Evolutionary conservation across 2,797 vertebrate species (phyloP), one percentile per base, ranked within the genome.

Genomic region (Heliangelus exortis): DNA sequence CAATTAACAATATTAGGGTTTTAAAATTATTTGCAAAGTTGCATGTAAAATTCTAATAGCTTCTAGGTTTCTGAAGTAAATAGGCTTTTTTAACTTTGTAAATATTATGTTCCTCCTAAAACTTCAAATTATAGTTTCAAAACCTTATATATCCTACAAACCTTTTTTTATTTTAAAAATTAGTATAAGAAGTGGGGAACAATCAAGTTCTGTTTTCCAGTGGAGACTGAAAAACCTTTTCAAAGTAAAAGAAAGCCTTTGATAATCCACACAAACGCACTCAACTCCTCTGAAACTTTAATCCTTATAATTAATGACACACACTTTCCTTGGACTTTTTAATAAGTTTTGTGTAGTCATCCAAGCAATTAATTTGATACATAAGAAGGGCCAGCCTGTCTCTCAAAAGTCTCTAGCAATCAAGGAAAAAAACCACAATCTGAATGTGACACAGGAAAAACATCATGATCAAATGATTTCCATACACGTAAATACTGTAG

Each of bases 291-390:
- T 78, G 69, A 75, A 90, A 88, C 33, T 75, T 83, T 90, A 90
- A 81, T 78, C 59, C 22, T 80, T 74, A 43, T 78, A 92, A 88
- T 92, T 90, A 93, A 75, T 41, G 18, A 15, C 45, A 81, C 47
- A 47, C 12, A 41, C 16, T 71, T 81, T 68, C 58, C 51, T 73
- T 68, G 55, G 7, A 79, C 15, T 83, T 95, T 92, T 95, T 55
- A 69, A 73, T 78, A 61, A 31, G 10, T 55, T 95, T 84, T 77
- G 15, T 71, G 61, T 84, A 71, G 50, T 84, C 83, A 86, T 86
- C 8, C 74, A 86, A 87, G 43, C 83, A 93, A 87, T 84, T 94
- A 89, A 84, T 90, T 87, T 73, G 26, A 71, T 87, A 58, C n/a
- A 31, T 50, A 84, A 50, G 63, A 78, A 89, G 33, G 25, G 6